A percentile compares a stretch with the other conserved stretches of the same genome.
Conservation (phyloP, 2,113 vertebrate species). For the Willisornis vidua region DNA sequence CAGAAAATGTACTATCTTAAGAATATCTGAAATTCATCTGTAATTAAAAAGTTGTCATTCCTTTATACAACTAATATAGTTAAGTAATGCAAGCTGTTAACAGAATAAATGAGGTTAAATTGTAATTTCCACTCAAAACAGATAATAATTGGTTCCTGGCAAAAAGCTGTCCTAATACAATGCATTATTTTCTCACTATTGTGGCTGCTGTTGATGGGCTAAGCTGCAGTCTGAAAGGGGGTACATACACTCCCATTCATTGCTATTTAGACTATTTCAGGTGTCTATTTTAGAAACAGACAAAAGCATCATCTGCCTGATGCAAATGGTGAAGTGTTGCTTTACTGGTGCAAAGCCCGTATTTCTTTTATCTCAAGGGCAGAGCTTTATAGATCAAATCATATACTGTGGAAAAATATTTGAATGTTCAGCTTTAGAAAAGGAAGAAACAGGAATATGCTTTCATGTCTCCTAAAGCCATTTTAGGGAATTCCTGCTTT, state of each 20-base stretch:
- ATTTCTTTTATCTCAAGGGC: neutral
- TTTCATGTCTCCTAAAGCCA: neutral
- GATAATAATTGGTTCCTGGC: neutral
- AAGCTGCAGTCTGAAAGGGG: neutral
- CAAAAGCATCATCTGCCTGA: neutral
- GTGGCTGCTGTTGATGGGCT: neutral
- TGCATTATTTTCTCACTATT: neutral
- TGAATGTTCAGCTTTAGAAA: neutral
- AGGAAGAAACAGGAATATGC: neutral
- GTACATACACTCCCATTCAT: neutral
- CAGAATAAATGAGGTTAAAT: neutral
- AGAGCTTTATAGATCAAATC: neutral
- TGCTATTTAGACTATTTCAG: neutral
- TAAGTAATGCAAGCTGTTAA: neutral
- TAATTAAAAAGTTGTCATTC: neutral
- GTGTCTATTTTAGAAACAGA: neutral
- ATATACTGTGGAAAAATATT: rapidly evolving
- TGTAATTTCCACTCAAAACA: neutral
- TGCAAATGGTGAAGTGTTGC: neutral
- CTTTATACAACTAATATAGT: neutral
- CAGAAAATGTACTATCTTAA: neutral
- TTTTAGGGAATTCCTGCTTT: neutral
- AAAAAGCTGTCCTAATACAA: neutral
- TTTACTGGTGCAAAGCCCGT: neutral
- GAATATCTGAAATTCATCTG: neutral